Conservation (phyloP, 2,797 vertebrate species). For the Sebastes steindachneri region DNA sequence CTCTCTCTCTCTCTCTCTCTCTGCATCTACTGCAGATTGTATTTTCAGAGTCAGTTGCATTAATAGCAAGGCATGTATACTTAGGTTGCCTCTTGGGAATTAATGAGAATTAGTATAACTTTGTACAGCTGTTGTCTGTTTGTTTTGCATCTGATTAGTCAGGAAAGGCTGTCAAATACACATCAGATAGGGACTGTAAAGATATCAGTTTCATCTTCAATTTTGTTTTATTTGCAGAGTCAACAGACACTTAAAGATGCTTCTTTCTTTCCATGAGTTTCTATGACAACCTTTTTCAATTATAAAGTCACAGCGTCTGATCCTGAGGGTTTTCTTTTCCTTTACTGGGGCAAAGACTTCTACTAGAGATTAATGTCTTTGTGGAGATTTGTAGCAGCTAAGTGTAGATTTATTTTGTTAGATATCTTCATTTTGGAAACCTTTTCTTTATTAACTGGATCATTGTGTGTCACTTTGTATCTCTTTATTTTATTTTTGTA, state of each 20-base stretch:
- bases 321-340: conserved; percentile 15
- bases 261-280: conserved; percentile 29
- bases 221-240: conserved; percentile 36
- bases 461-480: not conserved
- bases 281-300: conserved; percentile 52
- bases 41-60: not conserved
- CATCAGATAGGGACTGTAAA: not conserved
- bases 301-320: conserved; percentile 15
- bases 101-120: not conserved
- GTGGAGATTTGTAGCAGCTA: not conserved
- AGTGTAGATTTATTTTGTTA: not conserved
- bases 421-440: not conserved
- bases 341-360: not conserved
- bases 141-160: not conserved
- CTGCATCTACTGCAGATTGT: not conserved
- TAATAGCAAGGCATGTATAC: not conserved
- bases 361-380: not conserved
- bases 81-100: not conserved
- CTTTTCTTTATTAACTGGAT: not conserved
- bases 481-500: not conserved
- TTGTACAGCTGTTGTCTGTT: not conserved
- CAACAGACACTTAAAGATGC: conserved; percentile 37
- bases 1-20: conserved; percentile 5
- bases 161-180: not conserved
- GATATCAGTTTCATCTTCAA: conserved; percentile 37